Evolutionary conservation across 2,113 vertebrate species (phyloP).

Genomic region (Oncorhynchus tshawytscha): DNA sequence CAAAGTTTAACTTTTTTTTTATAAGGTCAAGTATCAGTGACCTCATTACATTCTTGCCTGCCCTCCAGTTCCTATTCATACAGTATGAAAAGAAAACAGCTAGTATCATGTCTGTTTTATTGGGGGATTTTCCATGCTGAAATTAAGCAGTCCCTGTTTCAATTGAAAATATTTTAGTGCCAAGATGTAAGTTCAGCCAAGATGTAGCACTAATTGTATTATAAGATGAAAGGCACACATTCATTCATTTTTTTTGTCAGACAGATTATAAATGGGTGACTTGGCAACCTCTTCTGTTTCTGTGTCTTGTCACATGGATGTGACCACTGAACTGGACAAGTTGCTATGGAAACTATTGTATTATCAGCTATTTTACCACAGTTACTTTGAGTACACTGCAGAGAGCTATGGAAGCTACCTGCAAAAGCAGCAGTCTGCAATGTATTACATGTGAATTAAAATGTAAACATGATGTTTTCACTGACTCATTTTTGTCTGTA

Average conservation of each 20-base stretch:
- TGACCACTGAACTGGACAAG: neutral
- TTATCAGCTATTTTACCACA: neutral
- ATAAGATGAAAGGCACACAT: no score
- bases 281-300: neutral
- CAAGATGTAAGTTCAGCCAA: neutral
- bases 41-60: conserved; percentile 4
- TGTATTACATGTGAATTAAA: neutral
- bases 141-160: neutral
- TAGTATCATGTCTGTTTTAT: conserved; percentile 14
- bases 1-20: neutral
- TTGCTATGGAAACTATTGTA: no score
- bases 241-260: no score
- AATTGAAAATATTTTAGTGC: neutral
- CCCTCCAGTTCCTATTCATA: neutral
- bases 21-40: neutral
- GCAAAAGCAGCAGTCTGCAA: neutral
- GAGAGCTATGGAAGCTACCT: neutral
- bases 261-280: neutral
- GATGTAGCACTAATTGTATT: no score
- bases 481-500: neutral
- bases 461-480: neutral
- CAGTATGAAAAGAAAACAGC: conserved; percentile 40
- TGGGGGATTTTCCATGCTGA: conserved; percentile 9
- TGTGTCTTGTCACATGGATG: neutral
- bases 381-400: neutral